Percentiles rank a stretch among this genome's conserved stretches.
phyloP scores from a whole-genome alignment of 1,140 invertebrate species.

The Choristoneura fumiferana region DNA sequence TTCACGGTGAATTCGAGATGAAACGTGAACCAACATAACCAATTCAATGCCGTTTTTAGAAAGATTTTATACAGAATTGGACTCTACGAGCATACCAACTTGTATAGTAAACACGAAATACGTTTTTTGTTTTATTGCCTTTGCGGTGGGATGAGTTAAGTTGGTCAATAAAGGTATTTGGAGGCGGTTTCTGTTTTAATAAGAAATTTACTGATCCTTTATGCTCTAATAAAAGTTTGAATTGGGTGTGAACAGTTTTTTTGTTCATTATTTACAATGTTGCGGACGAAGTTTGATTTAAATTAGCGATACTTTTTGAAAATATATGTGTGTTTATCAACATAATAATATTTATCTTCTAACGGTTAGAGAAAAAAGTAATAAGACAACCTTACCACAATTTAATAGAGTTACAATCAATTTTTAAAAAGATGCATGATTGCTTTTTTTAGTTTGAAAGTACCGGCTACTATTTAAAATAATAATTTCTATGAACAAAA shows the following conservation, averaged over 20 bases:
- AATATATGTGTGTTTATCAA: background rate
- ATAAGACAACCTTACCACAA: too few species aligned
- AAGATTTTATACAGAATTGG: constrained; percentile 11
- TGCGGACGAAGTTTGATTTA: constrained; percentile 30
- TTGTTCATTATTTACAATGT: constrained; percentile 40
- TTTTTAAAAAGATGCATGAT: too few species aligned
- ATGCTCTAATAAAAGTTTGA: constrained; percentile 36
- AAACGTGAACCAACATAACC: constrained; percentile 50
- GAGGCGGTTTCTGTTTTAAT: constrained; percentile 50
- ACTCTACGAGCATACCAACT: constrained; percentile 20
- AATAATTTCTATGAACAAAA: background rate
- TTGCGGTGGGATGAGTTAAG: constrained; percentile 11
- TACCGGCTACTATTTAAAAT: background rate
- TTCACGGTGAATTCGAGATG: constrained; percentile 63
- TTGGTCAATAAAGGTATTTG: constrained; percentile 38
- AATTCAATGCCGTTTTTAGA: constrained; percentile 24
- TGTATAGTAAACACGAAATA: background rate
- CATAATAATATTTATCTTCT: too few species aligned
- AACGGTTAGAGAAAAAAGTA: too few species aligned
- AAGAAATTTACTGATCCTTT: constrained; percentile 41
- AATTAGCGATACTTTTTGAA: constrained; percentile 28
- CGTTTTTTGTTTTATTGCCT: constrained; percentile 13
- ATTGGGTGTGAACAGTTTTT: constrained; percentile 43
- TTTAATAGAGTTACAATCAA: too few species aligned
- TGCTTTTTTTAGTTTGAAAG: background rate